Evolutionary conservation across 2,888 invertebrate genomes (phyloP), one percentile per base, ranked within the genome.

Genomic region (Panzeria rudis): DNA sequence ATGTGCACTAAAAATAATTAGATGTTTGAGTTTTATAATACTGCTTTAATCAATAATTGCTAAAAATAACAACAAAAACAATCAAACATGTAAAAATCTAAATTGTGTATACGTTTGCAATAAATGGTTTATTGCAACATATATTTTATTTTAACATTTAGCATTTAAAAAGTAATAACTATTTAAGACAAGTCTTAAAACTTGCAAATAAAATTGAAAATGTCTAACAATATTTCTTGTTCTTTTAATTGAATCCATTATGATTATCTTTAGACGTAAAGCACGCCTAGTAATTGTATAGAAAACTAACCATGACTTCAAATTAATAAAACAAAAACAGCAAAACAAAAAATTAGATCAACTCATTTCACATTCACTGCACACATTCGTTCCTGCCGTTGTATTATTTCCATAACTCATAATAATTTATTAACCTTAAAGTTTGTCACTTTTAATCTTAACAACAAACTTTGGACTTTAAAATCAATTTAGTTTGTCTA

Each of bases 391-490:
- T 44, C n/a, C 62, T 52, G 2, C 44, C 20, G 13, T 7, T 23
- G 25, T 38, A 29, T 17, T 54, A 54, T 44, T 62, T n/a, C 3
- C 50, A 29, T 25, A 78, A 61, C 50, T 62, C 47, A 0, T 25
- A 35, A 50, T 52, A 17, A 66, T 59, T 29, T 47, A 13, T 41
- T 68, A 61, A 76, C 76, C 68, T 69, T 41, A 66, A 73, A 15
- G 50, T 66, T 59, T 50, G 5, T 11, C 47, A 73, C 62, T 72
- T 62, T 13, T 38, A 44, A 56, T 59, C 4, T 64, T 17, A 15
- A 20, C 47, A 47, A 2, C 17, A 72, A 66, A 73, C 38, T 50
- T 66, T 80, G 66, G 73, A 72, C 80, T 73, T 80, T 66, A 64
- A 35, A 66, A 66, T 47, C 56, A 66, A 35, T 50, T 66, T 17